Evolutionary conservation across 2,113 vertebrate species (phyloP).

Genomic region (Coturnix japonica): DNA sequence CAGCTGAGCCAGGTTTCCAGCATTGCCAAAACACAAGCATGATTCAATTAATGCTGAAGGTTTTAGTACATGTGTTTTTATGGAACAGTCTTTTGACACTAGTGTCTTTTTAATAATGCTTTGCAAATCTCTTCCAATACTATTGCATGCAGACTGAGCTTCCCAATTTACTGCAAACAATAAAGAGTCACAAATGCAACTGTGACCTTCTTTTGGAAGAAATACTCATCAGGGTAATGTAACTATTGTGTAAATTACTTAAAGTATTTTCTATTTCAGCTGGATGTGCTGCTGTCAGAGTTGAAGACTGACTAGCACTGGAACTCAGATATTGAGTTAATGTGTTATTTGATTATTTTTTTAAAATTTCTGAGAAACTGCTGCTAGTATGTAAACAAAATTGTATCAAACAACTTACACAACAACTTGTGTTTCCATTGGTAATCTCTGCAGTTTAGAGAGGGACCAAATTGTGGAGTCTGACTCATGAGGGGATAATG

Average conservation of each 20-base stretch:
- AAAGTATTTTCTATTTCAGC: slow-evolving; percentile 47
- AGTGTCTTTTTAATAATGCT: slow-evolving; percentile 50
- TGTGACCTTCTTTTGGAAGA: slow-evolving; percentile 42
- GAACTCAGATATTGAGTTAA: neutral
- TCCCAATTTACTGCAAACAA: slow-evolving; percentile 44
- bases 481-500: neutral
- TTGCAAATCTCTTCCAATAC: slow-evolving; percentile 48
- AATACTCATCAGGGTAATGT: slow-evolving; percentile 53
- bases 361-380: slow-evolving; percentile 34
- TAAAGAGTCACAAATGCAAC: slow-evolving; percentile 48
- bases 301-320: neutral
- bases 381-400: slow-evolving; percentile 28
- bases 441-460: neutral
- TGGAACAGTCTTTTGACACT: slow-evolving; percentile 64
- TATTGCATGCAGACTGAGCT: slow-evolving; percentile 51
- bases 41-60: slow-evolving; percentile 75
- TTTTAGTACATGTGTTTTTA: slow-evolving; percentile 66
- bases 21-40: slow-evolving; percentile 69
- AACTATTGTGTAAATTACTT: slow-evolving; percentile 65
- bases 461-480: neutral
- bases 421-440: neutral
- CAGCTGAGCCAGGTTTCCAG: slow-evolving; percentile 56
- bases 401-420: slow-evolving; percentile 10
- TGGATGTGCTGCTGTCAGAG: slow-evolving; percentile 51
- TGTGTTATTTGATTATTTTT: slow-evolving; percentile 31